Evolutionary conservation across 2,113 vertebrate genomes (phyloP).

Genomic region (Upupa epops): DNA sequence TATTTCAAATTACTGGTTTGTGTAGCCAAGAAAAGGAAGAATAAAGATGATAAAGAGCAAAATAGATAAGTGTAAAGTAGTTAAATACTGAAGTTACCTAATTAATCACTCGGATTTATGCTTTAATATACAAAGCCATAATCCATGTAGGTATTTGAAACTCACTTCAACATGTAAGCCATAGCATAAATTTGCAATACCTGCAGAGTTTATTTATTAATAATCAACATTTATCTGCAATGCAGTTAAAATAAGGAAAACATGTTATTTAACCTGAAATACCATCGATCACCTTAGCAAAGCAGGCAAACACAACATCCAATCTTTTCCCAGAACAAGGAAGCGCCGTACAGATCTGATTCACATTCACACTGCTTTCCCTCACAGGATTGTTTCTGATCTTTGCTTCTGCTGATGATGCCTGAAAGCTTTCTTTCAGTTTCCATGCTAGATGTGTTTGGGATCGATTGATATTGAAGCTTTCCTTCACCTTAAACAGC

Average conservation of each 20-base stretch:
- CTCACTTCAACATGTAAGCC: background rate
- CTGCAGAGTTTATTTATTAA: background rate
- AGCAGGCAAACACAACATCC: background rate
- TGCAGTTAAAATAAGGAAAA: background rate
- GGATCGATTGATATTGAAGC: background rate
- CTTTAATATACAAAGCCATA: background rate
- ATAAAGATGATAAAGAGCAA: background rate
- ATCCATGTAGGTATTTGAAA: background rate
- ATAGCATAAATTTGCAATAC: background rate
- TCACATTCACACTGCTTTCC: background rate
- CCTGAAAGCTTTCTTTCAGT: constrained; percentile 13
- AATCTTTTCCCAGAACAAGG: background rate
- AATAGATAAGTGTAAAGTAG: background rate
- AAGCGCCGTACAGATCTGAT: background rate
- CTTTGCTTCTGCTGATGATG: background rate
- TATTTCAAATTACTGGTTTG: background rate
- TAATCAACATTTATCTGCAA: background rate
- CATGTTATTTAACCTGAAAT: background rate
- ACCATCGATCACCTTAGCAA: background rate
- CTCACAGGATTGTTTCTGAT: background rate
- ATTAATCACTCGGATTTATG: background rate
- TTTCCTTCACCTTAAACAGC: background rate
- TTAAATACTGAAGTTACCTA: background rate
- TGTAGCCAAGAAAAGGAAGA: background rate
- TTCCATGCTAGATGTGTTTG: background rate